These are phyloP conservation scores for Leptosomus discolor DNA, from an alignment of 2,113 vertebrate genomes.

Conservation along the genomic window DNA sequence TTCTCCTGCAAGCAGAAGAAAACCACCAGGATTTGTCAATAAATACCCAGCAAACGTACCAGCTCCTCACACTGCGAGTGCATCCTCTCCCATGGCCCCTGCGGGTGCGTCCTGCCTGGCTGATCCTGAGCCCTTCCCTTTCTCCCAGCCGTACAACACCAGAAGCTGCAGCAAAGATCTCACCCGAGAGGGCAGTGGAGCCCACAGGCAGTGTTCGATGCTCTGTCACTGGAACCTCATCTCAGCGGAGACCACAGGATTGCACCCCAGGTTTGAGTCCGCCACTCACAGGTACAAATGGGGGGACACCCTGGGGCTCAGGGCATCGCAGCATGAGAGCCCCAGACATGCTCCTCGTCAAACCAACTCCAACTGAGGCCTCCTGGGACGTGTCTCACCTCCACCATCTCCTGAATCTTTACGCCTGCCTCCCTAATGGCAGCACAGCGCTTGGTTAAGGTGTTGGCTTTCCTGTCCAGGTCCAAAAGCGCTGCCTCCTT, in stretches of 20 bases:
- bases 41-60: rapidly evolving
- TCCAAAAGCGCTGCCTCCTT: conserved; percentile 70
- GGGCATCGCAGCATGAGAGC: rapidly evolving
- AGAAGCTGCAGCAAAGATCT: neutral
- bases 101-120: neutral
- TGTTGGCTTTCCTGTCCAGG: conserved; percentile 41
- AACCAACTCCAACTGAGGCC: rapidly evolving
- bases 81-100: rapidly evolving
- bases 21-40: rapidly evolving
- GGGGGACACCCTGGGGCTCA: neutral
- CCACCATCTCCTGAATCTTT: conserved; percentile 65
- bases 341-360: rapidly evolving
- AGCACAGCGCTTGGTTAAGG: conserved; percentile 48
- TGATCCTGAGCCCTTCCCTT: neutral
- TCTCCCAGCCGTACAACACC: neutral
- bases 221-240: rapidly evolving
- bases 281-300: rapidly evolving
- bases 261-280: neutral
- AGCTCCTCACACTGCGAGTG: neutral
- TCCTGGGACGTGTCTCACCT: neutral
- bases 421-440: neutral
- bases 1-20: conserved; percentile 74
- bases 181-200: neutral
- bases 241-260: neutral
- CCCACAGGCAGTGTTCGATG: rapidly evolving